These are phyloP conservation scores for Folsomia candida DNA, from an alignment of 2,888 invertebrate genomes.

Conservation along the genomic window DNA sequence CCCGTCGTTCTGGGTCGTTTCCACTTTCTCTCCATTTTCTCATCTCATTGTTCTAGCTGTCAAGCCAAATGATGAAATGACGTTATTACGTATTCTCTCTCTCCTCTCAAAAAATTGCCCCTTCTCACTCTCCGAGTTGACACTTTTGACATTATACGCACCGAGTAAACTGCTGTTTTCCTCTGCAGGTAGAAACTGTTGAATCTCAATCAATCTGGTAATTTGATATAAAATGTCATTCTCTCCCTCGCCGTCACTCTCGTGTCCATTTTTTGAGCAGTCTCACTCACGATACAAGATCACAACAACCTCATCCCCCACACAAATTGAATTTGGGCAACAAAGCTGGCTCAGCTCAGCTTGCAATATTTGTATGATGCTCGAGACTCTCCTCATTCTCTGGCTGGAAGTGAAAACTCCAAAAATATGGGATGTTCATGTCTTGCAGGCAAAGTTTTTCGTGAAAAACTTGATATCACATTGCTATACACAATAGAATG, in stretches of 20 bases:
- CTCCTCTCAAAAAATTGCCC: background rate
- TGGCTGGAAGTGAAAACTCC: constrained; percentile 3
- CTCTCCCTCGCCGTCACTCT: background rate
- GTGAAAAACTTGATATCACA: background rate
- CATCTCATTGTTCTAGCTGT: constrained; percentile 1
- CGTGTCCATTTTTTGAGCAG: background rate
- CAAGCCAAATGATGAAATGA: background rate
- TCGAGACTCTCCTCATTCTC: background rate
- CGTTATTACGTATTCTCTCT: background rate
- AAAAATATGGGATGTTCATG: constrained; percentile 1
- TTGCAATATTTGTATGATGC: background rate
- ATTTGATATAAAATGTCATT: constrained; percentile 2
- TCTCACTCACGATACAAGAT: too few species aligned
- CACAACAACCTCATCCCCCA: background rate
- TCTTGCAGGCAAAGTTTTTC: background rate
- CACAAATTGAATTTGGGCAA: constrained; percentile 2
- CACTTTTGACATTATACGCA: background rate
- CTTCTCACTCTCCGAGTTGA: background rate
- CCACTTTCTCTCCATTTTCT: background rate
- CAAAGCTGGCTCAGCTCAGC: background rate
- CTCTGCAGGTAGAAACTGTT: background rate
- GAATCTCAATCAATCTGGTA: background rate
- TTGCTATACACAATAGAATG: background rate
- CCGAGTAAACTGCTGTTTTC: background rate
- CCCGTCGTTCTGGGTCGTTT: background rate